Conservation (phyloP, 2,113 vertebrate species). For the Casuarius casuarius region DNA sequence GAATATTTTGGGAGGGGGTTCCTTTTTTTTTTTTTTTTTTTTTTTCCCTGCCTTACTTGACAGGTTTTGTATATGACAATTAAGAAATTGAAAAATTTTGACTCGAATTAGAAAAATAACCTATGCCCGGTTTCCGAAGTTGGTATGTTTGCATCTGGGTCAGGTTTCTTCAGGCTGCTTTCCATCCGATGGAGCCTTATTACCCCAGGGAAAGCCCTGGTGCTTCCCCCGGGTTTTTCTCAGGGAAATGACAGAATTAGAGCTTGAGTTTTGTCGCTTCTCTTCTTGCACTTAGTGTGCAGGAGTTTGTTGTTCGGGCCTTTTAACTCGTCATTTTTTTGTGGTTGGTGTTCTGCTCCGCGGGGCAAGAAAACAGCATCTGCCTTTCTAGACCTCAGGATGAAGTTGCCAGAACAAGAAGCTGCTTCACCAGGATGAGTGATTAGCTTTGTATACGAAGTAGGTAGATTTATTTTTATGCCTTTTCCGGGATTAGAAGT, state of each 20-base stretch:
- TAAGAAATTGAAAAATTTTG: too few relatives aligned
- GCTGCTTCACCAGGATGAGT: too few relatives aligned
- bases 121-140: background rate
- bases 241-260: background rate
- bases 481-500: too few relatives aligned
- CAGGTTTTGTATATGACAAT: background rate
- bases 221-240: background rate
- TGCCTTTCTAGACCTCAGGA: too few relatives aligned
- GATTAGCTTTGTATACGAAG: too few relatives aligned
- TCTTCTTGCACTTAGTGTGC: background rate
- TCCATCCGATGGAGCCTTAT: background rate
- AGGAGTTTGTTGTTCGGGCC: background rate
- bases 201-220: background rate
- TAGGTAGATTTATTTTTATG: too few relatives aligned
- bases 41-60: background rate
- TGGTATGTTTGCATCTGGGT: background rate
- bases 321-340: background rate
- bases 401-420: too few relatives aligned
- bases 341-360: too few relatives aligned
- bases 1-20: rapidly evolving
- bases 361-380: too few relatives aligned
- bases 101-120: too few relatives aligned
- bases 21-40: background rate
- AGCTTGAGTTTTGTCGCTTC: background rate
- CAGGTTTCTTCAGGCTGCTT: background rate